Conservation (phyloP, 2,113 vertebrate genomes). For the Odontophorus gujanensis region DNA sequence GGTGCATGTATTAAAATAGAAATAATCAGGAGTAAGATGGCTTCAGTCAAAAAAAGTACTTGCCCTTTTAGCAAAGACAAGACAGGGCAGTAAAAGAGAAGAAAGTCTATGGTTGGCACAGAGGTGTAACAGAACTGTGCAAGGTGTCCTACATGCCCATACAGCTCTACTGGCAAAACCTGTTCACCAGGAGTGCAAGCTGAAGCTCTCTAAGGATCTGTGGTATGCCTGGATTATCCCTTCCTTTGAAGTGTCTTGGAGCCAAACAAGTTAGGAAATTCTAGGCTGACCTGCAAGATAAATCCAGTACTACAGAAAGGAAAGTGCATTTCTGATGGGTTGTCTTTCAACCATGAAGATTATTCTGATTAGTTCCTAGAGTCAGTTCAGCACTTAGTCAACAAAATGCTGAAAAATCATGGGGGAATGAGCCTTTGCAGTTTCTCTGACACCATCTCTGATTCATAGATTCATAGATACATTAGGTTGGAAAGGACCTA, state of each 20-base stretch:
- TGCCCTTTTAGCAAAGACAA: not conserved
- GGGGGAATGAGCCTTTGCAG: not conserved
- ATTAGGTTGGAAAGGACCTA: too few relatives aligned
- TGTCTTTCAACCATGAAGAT: not conserved
- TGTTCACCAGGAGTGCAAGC: not conserved
- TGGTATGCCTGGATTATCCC: not conserved
- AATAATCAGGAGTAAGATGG: not conserved
- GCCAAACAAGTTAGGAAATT: not conserved
- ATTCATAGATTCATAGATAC: too few relatives aligned
- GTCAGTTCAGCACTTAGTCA: not conserved
- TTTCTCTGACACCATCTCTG: not conserved
- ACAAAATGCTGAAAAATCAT: not conserved
- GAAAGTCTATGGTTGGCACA: not conserved
- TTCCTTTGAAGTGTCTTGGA: not conserved
- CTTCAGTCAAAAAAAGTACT: not conserved
- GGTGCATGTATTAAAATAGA: not conserved
- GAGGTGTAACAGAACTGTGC: not conserved
- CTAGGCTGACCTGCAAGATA: not conserved
- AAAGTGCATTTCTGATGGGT: not conserved
- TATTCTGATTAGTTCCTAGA: not conserved
- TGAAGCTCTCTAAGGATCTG: not conserved
- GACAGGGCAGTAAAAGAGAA: fast-evolving
- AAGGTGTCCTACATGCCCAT: not conserved
- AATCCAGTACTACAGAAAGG: not conserved
- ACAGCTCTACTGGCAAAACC: not conserved